Conservation (phyloP, 2,797 vertebrate species). For the Cryptoblepharus egeriae region DNA sequence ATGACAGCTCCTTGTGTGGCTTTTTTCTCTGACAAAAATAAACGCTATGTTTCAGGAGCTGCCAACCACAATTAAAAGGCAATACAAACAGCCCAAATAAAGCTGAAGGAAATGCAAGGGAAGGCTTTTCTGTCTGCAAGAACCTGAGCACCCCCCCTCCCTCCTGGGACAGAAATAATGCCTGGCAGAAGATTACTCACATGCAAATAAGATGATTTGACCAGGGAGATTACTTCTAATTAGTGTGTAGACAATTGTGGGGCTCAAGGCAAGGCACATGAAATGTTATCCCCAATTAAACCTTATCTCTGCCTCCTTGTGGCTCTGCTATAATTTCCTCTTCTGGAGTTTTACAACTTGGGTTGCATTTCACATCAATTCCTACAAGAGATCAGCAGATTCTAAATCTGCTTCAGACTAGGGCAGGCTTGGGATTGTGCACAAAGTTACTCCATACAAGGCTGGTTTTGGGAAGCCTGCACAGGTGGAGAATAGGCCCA, state of each 20-base stretch:
- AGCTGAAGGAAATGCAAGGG: conserved; percentile 30
- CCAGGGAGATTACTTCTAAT: conserved; percentile 63
- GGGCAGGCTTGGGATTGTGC: too few species aligned
- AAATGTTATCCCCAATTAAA: conserved; percentile 52
- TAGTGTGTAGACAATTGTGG: conserved; percentile 65
- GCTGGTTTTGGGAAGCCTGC: too few species aligned
- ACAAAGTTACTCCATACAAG: too few species aligned
- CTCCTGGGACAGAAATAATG: conserved; percentile 60
- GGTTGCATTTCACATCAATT: conserved; percentile 3
- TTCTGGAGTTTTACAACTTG: conserved; percentile 51
- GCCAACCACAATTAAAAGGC: conserved; percentile 50
- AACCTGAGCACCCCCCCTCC: conserved; percentile 35
- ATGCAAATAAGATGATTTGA: conserved; percentile 61
- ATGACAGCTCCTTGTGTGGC: conserved; percentile 19
- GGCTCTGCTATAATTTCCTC: conserved; percentile 63
- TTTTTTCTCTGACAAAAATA: not conserved
- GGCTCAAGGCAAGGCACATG: conserved; percentile 55
- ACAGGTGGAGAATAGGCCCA: too few species aligned
- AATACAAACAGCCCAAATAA: conserved; percentile 20
- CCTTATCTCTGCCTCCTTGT: conserved; percentile 58
- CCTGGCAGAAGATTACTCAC: conserved; percentile 73
- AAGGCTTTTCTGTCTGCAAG: conserved; percentile 13
- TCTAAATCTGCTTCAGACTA: conserved; percentile 31
- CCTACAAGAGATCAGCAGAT: not conserved
- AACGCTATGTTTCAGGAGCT: conserved; percentile 28